Conservation (phyloP, 2,888 invertebrate genomes). For the Coleophora deauratella region DNA sequence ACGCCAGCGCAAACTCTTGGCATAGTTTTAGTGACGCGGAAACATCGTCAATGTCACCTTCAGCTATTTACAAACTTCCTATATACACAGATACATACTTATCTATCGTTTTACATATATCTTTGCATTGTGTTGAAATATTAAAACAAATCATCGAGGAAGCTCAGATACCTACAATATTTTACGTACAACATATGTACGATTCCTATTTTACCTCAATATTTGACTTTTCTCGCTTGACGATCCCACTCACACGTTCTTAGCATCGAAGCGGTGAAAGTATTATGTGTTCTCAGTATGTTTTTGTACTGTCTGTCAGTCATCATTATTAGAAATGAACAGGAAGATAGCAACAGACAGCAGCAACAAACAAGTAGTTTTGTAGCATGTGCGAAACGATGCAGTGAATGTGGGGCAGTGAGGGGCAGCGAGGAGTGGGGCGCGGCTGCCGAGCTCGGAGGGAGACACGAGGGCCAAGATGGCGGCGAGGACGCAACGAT, state of each 20-base stretch:
- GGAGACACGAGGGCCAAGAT: conserved; percentile 71
- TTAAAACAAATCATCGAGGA: too few species aligned
- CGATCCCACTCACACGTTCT: too few species aligned
- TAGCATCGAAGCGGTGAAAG: too few species aligned
- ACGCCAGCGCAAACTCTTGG: conserved; percentile 23
- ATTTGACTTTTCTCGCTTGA: too few species aligned
- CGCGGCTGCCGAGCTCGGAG: conserved; percentile 38
- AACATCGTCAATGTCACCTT: conserved; percentile 53
- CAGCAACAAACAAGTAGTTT: not conserved
- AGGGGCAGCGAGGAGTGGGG: conserved; percentile 53
- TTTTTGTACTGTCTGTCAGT: too few species aligned
- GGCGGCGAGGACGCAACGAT: conserved; percentile 72
- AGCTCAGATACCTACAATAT: too few species aligned
- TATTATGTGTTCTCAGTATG: too few species aligned
- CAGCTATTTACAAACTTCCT: conserved; percentile 41
- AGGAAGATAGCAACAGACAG: not conserved
- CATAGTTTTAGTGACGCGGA: conserved; percentile 41
- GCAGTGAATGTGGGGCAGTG: conserved; percentile 69
- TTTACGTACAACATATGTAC: too few species aligned
- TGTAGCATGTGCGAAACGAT: conserved; percentile 45
- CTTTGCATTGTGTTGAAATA: too few species aligned
- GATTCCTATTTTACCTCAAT: too few species aligned
- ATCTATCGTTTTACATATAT: not conserved
- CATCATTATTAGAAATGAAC: not conserved
- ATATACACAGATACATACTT: conserved; percentile 10